These are phyloP conservation scores for Herpetotheres cachinnans DNA, from an alignment of 2,113 vertebrate species.

Conservation along the genomic window DNA sequence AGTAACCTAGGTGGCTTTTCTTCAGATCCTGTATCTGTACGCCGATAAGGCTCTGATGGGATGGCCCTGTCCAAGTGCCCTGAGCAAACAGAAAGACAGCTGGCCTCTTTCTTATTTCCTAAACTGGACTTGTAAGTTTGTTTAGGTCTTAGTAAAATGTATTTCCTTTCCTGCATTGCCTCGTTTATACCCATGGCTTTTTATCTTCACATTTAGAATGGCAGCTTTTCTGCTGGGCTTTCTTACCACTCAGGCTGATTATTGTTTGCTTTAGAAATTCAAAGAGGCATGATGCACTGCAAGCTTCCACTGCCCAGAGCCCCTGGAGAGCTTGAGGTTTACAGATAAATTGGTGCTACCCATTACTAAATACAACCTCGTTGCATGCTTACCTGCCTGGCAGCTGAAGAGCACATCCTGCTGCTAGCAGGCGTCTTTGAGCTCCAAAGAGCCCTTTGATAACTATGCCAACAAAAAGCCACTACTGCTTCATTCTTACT, in stretches of 20 bases:
- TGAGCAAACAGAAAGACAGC: neutral
- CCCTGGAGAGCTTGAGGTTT: neutral
- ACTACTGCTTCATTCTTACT: neutral
- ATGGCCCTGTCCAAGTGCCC: neutral
- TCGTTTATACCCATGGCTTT: neutral
- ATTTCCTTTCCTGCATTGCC: neutral
- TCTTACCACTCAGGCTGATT: neutral
- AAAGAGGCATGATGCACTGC: neutral
- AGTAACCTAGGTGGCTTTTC: neutral
- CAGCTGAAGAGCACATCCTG: neutral
- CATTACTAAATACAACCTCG: neutral
- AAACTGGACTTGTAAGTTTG: neutral
- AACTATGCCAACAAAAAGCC: constrained; percentile 13
- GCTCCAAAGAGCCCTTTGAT: constrained; percentile 2
- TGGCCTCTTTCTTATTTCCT: neutral
- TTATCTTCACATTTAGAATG: neutral
- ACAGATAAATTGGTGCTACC: constrained; percentile 12
- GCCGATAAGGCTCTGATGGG: neutral
- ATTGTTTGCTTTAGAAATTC: constrained; percentile 35
- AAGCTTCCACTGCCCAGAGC: neutral
- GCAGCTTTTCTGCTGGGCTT: constrained; percentile 1
- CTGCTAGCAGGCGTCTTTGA: neutral
- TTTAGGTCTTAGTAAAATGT: neutral
- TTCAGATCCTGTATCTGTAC: neutral
- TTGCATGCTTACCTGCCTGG: neutral